phyloP scores from a whole-genome alignment of 2,113 vertebrate genomes.

The Cranoglanis bouderius region DNA sequence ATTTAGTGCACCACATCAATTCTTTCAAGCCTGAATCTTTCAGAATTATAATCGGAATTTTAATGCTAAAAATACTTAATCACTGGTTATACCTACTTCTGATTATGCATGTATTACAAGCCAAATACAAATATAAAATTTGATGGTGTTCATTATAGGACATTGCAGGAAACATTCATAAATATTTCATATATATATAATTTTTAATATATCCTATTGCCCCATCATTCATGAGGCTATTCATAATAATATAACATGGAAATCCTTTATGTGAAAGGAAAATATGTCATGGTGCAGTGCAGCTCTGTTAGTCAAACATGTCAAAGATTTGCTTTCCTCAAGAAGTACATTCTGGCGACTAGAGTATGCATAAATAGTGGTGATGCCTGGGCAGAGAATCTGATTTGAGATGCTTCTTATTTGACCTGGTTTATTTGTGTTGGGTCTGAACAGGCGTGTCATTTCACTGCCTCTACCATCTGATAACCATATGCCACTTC shows the following conservation, averaged over 20 bases:
- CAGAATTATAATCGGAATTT: slow-evolving; percentile 16
- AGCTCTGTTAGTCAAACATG: neutral
- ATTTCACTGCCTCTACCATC: slow-evolving; percentile 54
- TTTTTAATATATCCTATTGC: no score
- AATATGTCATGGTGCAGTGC: neutral
- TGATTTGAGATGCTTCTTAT: slow-evolving; percentile 40
- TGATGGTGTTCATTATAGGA: neutral
- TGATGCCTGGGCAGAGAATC: slow-evolving; percentile 27
- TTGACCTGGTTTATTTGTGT: slow-evolving; percentile 59
- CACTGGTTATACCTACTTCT: neutral
- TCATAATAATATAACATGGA: slow-evolving; percentile 13
- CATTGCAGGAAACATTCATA: neutral
- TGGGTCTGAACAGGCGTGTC: slow-evolving; percentile 44
- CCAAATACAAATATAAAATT: neutral
- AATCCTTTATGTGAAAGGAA: neutral
- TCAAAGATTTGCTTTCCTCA: slow-evolving; percentile 4
- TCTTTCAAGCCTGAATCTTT: slow-evolving; percentile 22
- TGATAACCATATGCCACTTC: slow-evolving; percentile 58
- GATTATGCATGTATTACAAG: neutral
- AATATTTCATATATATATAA: no score
- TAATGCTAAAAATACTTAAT: no score
- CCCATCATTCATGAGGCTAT: no score
- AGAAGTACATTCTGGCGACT: neutral
- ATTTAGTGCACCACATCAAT: slow-evolving; percentile 13
- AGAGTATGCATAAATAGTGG: neutral